A percentile compares a stretch with the other conserved stretches of the same genome.
Conservation (phyloP, 2,797 vertebrate genomes). For the Enteromius viviparus region DNA sequence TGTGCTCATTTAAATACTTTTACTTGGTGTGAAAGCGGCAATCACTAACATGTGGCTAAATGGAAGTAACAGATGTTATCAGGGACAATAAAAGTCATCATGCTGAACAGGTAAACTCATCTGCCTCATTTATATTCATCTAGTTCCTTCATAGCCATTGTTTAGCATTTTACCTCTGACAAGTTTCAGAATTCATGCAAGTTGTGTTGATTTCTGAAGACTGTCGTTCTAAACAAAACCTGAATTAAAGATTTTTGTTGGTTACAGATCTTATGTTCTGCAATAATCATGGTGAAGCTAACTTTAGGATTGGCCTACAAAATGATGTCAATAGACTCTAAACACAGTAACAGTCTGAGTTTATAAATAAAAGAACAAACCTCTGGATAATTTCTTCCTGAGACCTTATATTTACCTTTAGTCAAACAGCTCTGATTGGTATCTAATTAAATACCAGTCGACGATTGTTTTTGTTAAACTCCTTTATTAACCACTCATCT, state of each 20-base stretch:
- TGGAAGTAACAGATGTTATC: not conserved
- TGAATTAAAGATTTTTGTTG: not conserved
- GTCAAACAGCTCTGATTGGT: not conserved
- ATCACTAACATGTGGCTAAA: not conserved
- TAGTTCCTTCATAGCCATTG: not conserved
- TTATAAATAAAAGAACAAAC: not conserved
- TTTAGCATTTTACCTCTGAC: not conserved
- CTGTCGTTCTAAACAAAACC: not conserved
- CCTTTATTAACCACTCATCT: constrained; percentile 30
- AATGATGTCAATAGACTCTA: not conserved
- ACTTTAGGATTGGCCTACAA: not conserved
- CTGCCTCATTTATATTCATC: not conserved
- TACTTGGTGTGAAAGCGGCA: not conserved
- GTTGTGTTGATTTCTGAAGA: not conserved
- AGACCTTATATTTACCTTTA: not conserved
- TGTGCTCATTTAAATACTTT: not conserved
- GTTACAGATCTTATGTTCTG: not conserved
- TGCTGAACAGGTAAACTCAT: not conserved
- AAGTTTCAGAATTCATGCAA: not conserved
- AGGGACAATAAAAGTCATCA: not conserved
- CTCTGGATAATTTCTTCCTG: not conserved
- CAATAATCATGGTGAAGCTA: not conserved
- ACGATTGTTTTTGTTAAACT: not conserved
- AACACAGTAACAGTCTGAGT: not conserved
- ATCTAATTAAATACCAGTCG: constrained; percentile 22